Evolutionary conservation across 2,888 invertebrate species (phyloP).

Genomic region (Apamea epomidion): DNA sequence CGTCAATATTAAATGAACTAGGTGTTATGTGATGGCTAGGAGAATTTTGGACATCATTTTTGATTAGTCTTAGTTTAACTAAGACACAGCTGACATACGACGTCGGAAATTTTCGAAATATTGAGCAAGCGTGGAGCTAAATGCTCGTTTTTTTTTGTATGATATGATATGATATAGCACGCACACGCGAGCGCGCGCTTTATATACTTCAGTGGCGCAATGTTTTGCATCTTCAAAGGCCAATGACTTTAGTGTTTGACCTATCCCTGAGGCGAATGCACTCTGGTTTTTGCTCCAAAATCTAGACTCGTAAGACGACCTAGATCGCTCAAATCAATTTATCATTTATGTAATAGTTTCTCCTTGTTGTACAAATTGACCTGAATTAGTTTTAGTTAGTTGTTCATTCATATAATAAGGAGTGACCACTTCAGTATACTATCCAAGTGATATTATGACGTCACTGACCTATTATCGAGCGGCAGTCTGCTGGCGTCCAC

Average conservation of each 20-base stretch:
- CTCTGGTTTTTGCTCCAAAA: not conserved
- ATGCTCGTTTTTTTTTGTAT: not conserved
- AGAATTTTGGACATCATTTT: not conserved
- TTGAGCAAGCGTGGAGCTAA: not conserved
- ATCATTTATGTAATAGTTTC: not conserved
- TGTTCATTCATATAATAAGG: not conserved
- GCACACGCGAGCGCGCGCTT: too few species aligned
- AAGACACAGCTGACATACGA: not conserved
- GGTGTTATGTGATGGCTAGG: too few species aligned
- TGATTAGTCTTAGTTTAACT: not conserved
- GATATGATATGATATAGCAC: not conserved
- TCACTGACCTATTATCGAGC: constrained; percentile 82
- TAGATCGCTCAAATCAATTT: not conserved
- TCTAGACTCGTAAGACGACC: not conserved
- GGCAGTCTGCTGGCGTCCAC: constrained; percentile 85
- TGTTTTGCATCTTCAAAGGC: not conserved
- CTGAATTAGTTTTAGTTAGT: not conserved
- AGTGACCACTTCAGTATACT: not conserved
- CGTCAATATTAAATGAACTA: not conserved
- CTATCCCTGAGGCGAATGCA: not conserved
- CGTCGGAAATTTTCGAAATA: not conserved
- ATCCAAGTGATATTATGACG: not conserved
- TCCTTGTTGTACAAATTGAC: not conserved
- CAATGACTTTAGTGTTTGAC: not conserved
- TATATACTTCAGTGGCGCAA: not conserved